Percentiles rank a stretch among this genome's conserved stretches.
Evolutionary conservation across 1,140 invertebrate species (phyloP).

Genomic region (Cepaea nemoralis): DNA sequence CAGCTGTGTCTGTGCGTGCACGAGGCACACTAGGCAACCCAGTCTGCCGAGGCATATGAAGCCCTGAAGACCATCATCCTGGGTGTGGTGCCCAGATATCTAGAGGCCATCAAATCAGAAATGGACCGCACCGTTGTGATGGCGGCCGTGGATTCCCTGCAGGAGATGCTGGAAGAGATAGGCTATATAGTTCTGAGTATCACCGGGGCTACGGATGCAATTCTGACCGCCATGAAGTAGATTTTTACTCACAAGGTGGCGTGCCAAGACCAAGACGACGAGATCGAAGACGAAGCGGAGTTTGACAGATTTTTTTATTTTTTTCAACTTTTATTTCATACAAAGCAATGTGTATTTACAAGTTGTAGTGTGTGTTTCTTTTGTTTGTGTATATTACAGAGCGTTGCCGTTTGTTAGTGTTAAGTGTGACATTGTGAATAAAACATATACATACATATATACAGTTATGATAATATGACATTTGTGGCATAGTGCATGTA

Average conservation of each 20-base stretch:
- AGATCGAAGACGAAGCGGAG: constrained; percentile 80
- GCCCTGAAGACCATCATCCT: constrained; percentile 71
- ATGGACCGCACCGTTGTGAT: constrained; percentile 80
- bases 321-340: no score
- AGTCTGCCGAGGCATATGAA: constrained; percentile 46
- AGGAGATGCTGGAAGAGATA: constrained; percentile 76
- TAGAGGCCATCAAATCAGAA: constrained; percentile 79
- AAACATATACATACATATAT: no score
- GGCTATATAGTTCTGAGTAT: constrained; percentile 64
- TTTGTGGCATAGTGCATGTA: no score
- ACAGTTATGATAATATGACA: no score
- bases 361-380: no score
- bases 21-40: constrained; percentile 54
- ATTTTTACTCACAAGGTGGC: constrained; percentile 77
- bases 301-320: no score
- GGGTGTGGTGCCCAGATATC: constrained; percentile 79
- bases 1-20: constrained; percentile 79
- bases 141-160: constrained; percentile 77
- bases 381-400: no score
- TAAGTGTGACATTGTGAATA: no score
- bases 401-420: no score
- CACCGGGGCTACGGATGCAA: constrained; percentile 79
- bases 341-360: no score
- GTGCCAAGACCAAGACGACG: constrained; percentile 80
- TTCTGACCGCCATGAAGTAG: constrained; percentile 79